phyloP scores from a whole-genome alignment of 2,888 invertebrate genomes.

The Girardia tigrina region DNA sequence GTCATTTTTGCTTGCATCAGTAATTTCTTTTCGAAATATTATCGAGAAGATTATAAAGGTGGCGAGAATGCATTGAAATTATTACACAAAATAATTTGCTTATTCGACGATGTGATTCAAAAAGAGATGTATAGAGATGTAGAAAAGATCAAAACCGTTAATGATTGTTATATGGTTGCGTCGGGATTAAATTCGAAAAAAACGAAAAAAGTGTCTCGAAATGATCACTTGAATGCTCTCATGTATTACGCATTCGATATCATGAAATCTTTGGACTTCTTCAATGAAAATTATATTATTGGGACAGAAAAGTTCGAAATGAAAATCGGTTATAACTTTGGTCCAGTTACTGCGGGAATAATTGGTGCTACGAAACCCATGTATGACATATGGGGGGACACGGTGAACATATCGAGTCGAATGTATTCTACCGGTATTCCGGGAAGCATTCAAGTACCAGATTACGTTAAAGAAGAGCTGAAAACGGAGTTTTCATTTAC shows the following conservation, averaged over 20 bases:
- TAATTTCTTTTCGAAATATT: constrained; percentile 74
- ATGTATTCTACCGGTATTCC: constrained; percentile 67
- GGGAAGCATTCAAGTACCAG: constrained; percentile 26
- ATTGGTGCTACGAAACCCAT: constrained; percentile 86
- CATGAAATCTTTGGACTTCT: constrained; percentile 56
- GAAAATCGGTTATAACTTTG: constrained; percentile 71
- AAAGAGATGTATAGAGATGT: constrained; percentile 56
- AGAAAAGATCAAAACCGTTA: constrained; percentile 93
- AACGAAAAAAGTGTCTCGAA: constrained; percentile 58
- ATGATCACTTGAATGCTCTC: constrained; percentile 44
- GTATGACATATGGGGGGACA: constrained; percentile 96
- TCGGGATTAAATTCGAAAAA: constrained; percentile 74
- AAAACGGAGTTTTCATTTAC: constrained; percentile 9
- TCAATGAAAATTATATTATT: constrained; percentile 46
- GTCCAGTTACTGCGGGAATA: constrained; percentile 79
- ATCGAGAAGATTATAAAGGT: constrained; percentile 29
- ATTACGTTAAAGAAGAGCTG: background rate
- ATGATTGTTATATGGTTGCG: constrained; percentile 91
- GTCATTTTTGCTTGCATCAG: constrained; percentile 90
- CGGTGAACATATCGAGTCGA: constrained; percentile 84
- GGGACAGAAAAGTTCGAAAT: constrained; percentile 46
- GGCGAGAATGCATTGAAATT: constrained; percentile 83
- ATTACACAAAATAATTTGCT: constrained; percentile 59
- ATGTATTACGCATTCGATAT: constrained; percentile 69
- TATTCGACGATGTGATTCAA: constrained; percentile 29